phyloP scores from a whole-genome alignment of 2,888 invertebrate species.

The Meta bourneti region DNA sequence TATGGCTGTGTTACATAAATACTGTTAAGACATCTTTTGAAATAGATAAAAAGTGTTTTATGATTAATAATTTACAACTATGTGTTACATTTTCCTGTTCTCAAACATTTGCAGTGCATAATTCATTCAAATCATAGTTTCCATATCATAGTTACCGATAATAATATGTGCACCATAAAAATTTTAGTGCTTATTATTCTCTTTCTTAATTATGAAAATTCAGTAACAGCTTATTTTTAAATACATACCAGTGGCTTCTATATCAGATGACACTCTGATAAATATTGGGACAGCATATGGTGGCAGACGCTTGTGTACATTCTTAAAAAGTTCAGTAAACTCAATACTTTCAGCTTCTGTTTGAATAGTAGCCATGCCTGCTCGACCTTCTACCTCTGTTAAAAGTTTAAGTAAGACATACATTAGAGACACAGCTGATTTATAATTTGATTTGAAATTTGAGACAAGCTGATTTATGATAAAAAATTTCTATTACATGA shows the following conservation, averaged over 20 bases:
- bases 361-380: conserved; percentile 83
- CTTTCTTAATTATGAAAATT: no score
- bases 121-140: no score
- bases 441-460: not conserved
- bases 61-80: no score
- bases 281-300: conserved; percentile 83
- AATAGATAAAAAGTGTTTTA: no score
- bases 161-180: no score
- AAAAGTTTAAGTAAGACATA: not conserved
- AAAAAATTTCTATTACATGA: not conserved
- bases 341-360: conserved; percentile 79
- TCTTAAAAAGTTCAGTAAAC: conserved; percentile 78
- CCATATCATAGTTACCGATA: no score
- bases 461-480: not conserved
- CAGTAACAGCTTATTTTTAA: not conserved
- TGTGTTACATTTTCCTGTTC: no score
- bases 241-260: conserved; percentile 82
- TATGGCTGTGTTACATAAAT: no score
- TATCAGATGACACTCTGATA: conserved; percentile 81
- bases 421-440: not conserved
- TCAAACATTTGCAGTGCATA: no score
- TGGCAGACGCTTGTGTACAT: conserved; percentile 81
- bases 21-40: no score
- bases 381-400: conserved; percentile 82
- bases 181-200: no score